Evolutionary conservation across 2,797 vertebrate species (phyloP), one percentile per base, ranked within the genome.

Genomic region (Labeo calbasu): DNA sequence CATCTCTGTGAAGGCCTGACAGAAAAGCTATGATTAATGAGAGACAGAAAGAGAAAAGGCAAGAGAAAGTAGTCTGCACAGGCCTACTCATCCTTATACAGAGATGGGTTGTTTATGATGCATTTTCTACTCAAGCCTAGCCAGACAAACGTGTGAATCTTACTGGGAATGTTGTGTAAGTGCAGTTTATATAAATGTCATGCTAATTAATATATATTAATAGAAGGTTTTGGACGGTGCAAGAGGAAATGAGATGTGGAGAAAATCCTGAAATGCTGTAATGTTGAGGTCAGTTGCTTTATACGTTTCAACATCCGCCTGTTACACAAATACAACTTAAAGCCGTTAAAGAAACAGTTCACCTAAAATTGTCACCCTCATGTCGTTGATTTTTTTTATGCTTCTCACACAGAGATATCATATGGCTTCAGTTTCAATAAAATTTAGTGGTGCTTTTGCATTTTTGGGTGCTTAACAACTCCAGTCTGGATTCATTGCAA

Each of bases 21-120:
- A 86, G 83, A 81, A 79, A 73, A 86, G 55, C 81, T 57, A 87
- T 88, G 87, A 88, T 88, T 88, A 87, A 88, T 88, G 84, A 88
- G 73, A 84, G 50, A 59, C 32, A 70, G 46, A 65, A 32, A 40
- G 48, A 68, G 59, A 68, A 9, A 78, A 15, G 55, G n/a, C 63
- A 28, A 72, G 63, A 48, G 40, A 28, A 59, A 50, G 9, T 46
- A 23, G 19, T 7, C 21, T 46, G 14, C 23, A 40, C 21, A 23
- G 32, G 8, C 43, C 23, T 50, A 51, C 77, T 79, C 46, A 68
- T 66, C 59, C 11, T 50, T 79, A 25, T 13, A 65, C 13, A 69
- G 36, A 83, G 63, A 77, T 28, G 9, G 11, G 28, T 65, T 28
- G 28, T 82, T 59, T n/a, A 36, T 36, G n/a, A 81, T 66, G 48